Base-by-base conservation (phyloP, 2,797 vertebrate species). In the Chaenodraco wilsoni region DNA sequence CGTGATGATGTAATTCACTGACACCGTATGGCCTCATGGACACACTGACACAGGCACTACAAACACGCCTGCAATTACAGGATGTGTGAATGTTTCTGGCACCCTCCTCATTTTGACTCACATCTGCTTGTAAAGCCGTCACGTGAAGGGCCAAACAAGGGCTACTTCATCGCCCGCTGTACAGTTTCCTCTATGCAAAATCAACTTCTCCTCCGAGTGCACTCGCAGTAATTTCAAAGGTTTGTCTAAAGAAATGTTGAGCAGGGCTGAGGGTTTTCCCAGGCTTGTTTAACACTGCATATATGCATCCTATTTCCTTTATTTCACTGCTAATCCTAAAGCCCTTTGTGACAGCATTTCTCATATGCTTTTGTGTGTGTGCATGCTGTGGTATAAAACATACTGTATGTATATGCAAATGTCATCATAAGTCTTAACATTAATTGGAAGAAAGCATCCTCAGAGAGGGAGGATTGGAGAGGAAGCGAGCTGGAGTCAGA, bases 261-360 rank as follows among this genome's bases (percentile, higher is more conserved):
- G 46, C 60, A 82, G 67, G 68, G 73, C 76, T 85, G 3, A 75
- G 76, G 74, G 82, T 82, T 82, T 84, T 75, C 76, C 72, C 49
- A 74, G 55, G 79, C 41, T 74, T 48, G 84, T 79, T 78, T 76
- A 65, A 66, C 61, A 76, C 40, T 49, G 65, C 70, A 78, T 87
- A 65, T 68, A 79, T 80, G 72, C 79, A 69, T 37, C 71, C 72
- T 70, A 81, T 65, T 83, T 80, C 74, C 69, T 68, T 77, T 45
- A 71, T 74, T 81, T 85, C 65, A 78, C 33, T 69, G 78, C 41
- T 76, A 88, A 87, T 86, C 71, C 79, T 66, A 48, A 84, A 82
- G 82, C 76, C 67, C 50, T 76, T 55, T 43, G 67, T 54, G 15
- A 19, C 21, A 21, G n/a, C 19, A 69, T 64, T 76, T 65, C 49